Conservation (phyloP, 2,888 invertebrate genomes). For the Zonitis immaculata region DNA sequence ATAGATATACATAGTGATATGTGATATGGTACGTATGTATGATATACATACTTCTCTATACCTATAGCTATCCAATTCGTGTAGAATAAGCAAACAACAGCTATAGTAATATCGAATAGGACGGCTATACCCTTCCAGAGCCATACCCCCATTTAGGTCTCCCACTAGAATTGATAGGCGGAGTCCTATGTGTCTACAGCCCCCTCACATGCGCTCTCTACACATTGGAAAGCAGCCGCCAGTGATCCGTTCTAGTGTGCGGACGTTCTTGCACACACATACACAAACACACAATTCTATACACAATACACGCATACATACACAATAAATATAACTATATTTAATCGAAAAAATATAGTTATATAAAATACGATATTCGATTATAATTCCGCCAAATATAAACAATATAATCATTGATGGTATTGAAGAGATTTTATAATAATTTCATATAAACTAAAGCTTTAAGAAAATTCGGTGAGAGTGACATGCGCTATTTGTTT, state of each 20-base stretch:
- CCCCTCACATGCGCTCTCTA: slow-evolving; percentile 38
- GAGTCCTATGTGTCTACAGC: slow-evolving; percentile 29
- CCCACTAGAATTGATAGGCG: slow-evolving; percentile 35
- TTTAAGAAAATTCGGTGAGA: background rate
- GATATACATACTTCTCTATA: too few relatives aligned
- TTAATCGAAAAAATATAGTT: too few relatives aligned
- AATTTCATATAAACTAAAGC: too few relatives aligned
- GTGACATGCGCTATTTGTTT: background rate
- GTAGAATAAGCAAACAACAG: slow-evolving; percentile 29
- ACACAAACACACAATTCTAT: background rate
- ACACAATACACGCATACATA: too few relatives aligned
- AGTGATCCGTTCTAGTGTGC: slow-evolving; percentile 42
- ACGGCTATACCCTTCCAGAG: slow-evolving; percentile 35
- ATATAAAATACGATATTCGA: too few relatives aligned
- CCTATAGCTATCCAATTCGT: background rate
- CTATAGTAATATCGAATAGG: slow-evolving; percentile 38
- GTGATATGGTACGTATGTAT: too few relatives aligned
- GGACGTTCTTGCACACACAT: slow-evolving; percentile 32
- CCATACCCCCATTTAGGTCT: slow-evolving; percentile 34
- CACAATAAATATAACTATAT: too few relatives aligned
- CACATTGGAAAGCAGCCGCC: slow-evolving; percentile 37
- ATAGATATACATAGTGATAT: too few relatives aligned
- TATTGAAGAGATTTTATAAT: too few relatives aligned
- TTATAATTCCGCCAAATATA: too few relatives aligned
- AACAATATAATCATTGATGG: too few relatives aligned